Base-by-base conservation (phyloP, 2,113 vertebrate species). In the Beaufortia kweichowensis region DNA sequence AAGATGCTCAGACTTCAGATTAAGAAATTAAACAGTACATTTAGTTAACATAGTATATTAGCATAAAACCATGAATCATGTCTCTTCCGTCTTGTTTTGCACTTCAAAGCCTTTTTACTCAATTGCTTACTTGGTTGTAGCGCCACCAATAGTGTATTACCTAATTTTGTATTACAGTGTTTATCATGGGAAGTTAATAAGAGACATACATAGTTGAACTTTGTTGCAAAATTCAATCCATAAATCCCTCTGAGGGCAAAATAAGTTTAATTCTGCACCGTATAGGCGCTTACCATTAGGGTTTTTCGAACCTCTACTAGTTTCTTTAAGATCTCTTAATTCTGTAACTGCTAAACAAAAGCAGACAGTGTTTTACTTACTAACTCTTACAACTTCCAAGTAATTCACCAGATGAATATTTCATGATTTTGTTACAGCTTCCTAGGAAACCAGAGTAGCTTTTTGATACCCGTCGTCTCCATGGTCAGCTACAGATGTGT, bases 361-460 rank as follows among this genome's bases (percentile, higher is more conserved):
- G 15, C 31, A 57, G 14, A 31, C 9, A 57, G 48, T 2, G 10
- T 24, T 71, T 61, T 73, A 48, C 43, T 29, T 29, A 61, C 70
- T 24, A 46, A 74, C 56, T 74, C 70, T 29, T 29, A 61, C 6
- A 61, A 74, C 26, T 31, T 41, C 24, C 11, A 60, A 72, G 55
- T 43, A 72, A 61, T 61, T 73, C 43, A 61, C 6, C 17, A 23
- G 17, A 23, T 74, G 39, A 61, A 74, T 74, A 74, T 43, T 74
- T 61, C 1, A 74, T 74, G 57, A 61, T 61, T 61, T 5, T 61
- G 21, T 31, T 14, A 21, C 19, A 60, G 23, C 19, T 48, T 74
- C 26, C 17, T 10, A n/a, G 31, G 68, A 59, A 71, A 41, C 31
- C 39, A 74, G 39, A 74, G 56, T 29, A 74, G 70, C 17, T 61